Evolutionary conservation across 2,113 vertebrate genomes (phyloP).

Genomic region (Ciconia stormi): DNA sequence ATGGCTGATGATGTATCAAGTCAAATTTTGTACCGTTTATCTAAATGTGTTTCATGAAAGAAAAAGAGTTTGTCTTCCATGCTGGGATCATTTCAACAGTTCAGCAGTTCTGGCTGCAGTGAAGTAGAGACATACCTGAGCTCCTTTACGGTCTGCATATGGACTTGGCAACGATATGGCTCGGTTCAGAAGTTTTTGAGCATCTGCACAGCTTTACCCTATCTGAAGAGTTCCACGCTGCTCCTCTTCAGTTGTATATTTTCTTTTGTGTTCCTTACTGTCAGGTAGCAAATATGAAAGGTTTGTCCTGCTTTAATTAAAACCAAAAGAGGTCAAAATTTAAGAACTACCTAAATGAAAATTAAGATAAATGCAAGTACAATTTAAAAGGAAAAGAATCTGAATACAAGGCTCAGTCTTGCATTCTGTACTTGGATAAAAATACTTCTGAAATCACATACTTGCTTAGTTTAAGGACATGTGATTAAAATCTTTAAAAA

Average conservation of each 20-base stretch:
- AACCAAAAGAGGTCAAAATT: not conserved
- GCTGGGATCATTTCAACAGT: not conserved
- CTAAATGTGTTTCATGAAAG: not conserved
- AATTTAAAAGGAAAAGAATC: not conserved
- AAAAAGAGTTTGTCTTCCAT: not conserved
- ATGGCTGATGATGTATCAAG: not conserved
- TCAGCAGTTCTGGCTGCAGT: not conserved
- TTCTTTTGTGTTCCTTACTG: not conserved
- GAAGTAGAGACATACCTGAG: not conserved
- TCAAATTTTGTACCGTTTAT: not conserved
- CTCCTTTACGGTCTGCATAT: not conserved
- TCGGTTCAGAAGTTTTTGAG: not conserved
- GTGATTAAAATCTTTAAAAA: not conserved
- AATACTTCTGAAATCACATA: not conserved
- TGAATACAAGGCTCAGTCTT: not conserved
- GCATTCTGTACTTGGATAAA: not conserved
- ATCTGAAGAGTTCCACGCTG: not conserved
- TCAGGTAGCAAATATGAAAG: not conserved
- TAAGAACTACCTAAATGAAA: not conserved
- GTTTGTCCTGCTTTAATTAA: not conserved
- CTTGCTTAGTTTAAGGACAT: not conserved
- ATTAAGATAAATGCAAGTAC: not conserved
- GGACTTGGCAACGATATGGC: not conserved
- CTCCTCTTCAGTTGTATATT: not conserved
- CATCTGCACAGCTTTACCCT: not conserved